These are phyloP conservation scores for Polydrusus pterygomalis DNA, from an alignment of 2,888 invertebrate genomes.

Conservation along the genomic window DNA sequence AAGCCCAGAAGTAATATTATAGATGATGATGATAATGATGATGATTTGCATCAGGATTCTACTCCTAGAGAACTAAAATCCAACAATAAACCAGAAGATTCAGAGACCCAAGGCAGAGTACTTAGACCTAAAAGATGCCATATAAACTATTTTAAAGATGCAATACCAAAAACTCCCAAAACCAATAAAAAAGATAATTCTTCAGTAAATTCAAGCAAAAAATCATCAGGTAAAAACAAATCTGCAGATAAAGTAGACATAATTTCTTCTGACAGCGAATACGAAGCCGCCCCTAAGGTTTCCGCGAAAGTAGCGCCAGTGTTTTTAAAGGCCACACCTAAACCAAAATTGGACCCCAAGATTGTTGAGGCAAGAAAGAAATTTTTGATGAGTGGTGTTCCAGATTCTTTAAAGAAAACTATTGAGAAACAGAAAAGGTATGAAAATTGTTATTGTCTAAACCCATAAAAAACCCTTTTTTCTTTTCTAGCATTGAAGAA, in stretches of 20 bases:
- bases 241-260: constrained; percentile 30
- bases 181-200: background rate
- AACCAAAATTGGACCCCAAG: constrained; percentile 76
- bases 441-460: constrained; percentile 16
- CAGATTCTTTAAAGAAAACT: constrained; percentile 77
- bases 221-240: constrained; percentile 26
- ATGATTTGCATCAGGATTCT: background rate
- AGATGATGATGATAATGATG: too few relatives aligned
- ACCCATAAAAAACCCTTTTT: too few relatives aligned
- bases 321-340: constrained; percentile 75
- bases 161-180: background rate
- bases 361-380: constrained; percentile 79
- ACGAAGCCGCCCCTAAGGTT: constrained; percentile 40
- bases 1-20: background rate
- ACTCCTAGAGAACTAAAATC: background rate
- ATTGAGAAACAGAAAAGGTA: constrained; percentile 73
- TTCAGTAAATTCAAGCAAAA: constrained; percentile 10
- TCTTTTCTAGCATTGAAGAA: constrained; percentile 66
- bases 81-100: background rate
- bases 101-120: background rate
- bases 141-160: constrained; percentile 3
- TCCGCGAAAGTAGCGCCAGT: constrained; percentile 81
- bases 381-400: constrained; percentile 84
- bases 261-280: constrained; percentile 55
- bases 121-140: constrained; percentile 19